phyloP scores from a whole-genome alignment of 1,140 invertebrate genomes.

The Drosophila ambigua region DNA sequence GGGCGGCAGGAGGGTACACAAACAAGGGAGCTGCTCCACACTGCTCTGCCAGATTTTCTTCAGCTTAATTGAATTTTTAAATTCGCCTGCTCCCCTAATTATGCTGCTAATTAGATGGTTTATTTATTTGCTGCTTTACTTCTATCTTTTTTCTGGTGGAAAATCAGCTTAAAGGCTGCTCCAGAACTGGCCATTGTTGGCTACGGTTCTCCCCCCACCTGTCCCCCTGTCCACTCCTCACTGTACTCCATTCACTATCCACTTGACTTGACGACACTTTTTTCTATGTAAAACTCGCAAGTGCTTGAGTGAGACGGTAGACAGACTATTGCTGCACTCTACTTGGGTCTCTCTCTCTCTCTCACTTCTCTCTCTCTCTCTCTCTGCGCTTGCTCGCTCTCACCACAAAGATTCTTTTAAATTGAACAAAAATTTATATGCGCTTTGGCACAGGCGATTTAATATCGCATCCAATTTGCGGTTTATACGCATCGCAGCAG shows the following conservation, averaged over 20 bases:
- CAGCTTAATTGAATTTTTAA: slow-evolving; percentile 67
- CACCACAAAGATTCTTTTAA: slow-evolving; percentile 71
- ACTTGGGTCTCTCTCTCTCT: slow-evolving; percentile 1
- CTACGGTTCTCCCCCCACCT: too few species aligned
- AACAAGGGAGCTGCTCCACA: too few species aligned
- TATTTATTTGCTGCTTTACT: slow-evolving; percentile 13
- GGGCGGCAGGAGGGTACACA: too few species aligned
- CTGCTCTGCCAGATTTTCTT: slow-evolving; percentile 51
- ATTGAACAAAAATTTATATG: slow-evolving; percentile 84
- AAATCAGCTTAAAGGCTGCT: slow-evolving; percentile 18
- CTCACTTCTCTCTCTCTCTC: slow-evolving; percentile 3
- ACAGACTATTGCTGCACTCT: slow-evolving; percentile 7
- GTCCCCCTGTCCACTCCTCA: too few species aligned
- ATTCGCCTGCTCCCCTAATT: slow-evolving; percentile 34
- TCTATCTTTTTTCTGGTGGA: background rate
- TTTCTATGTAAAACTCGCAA: slow-evolving; percentile 51
- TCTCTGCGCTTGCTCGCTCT: slow-evolving; percentile 33
- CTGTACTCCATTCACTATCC: too few species aligned
- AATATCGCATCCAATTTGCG: slow-evolving; percentile 84
- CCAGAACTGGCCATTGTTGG: background rate
- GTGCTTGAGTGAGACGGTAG: slow-evolving; percentile 17
- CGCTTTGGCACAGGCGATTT: slow-evolving; percentile 84
- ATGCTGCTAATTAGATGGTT: slow-evolving; percentile 56
- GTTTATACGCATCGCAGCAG: slow-evolving; percentile 82
- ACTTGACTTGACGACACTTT: slow-evolving; percentile 19